Evolutionary conservation across 2,797 vertebrate species (phyloP).

Genomic region (Cyprinella venusta): DNA sequence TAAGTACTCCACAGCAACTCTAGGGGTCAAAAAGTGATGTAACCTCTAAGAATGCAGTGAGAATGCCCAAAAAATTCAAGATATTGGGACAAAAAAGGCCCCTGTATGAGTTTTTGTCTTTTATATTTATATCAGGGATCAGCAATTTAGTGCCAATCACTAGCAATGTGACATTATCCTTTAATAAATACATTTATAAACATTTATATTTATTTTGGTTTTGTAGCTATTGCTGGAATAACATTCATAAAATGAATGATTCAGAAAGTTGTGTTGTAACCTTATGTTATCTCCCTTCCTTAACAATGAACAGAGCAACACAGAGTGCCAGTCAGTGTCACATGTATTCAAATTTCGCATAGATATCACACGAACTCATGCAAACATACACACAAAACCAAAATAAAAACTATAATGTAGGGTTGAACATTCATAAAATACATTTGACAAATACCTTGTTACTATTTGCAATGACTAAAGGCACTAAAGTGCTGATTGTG

Average conservation of each 20-base stretch:
- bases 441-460: background rate
- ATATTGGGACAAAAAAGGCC: background rate
- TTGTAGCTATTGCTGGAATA: background rate
- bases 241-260: background rate
- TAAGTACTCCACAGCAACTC: too few species aligned
- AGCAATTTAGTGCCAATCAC: background rate
- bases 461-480: background rate
- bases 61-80: background rate
- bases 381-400: background rate
- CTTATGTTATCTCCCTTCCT: background rate
- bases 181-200: background rate
- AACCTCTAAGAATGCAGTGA: background rate
- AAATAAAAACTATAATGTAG: background rate
- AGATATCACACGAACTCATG: background rate
- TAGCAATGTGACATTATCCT: too few species aligned
- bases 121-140: background rate
- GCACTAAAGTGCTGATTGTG: background rate
- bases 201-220: background rate
- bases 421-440: background rate
- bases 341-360: background rate
- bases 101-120: background rate
- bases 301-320: constrained; percentile 33
- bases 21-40: background rate
- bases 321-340: constrained; percentile 30
- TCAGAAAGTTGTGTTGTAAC: background rate